These are phyloP conservation scores for Aplysina aerophoba DNA, from an alignment of 37 sponge, comb jelly and placozoan genomes.

Conservation along the genomic window DNA sequence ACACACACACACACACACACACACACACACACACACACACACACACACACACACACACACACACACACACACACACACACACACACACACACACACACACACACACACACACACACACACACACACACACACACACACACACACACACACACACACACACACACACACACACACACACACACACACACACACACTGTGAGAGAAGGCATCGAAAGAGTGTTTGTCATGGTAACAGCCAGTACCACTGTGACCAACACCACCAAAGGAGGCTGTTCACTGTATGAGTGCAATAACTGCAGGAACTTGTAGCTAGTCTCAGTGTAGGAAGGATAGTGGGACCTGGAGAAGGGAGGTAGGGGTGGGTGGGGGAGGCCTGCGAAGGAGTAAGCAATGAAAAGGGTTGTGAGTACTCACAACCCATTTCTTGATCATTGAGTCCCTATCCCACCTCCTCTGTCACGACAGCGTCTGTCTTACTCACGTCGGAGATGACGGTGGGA, in stretches of 20 bases:
- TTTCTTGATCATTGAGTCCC: too few relatives aligned
- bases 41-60: background rate
- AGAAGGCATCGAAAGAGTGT: constrained; percentile 89
- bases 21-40: too few relatives aligned
- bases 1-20: too few relatives aligned
- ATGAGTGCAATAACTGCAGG: constrained; percentile 5
- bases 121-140: too few relatives aligned
- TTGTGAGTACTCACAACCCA: too few relatives aligned
- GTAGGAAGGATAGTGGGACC: too few relatives aligned
- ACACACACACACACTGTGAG: too few relatives aligned
- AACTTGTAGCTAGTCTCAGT: too few relatives aligned
- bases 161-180: constrained; percentile 9
- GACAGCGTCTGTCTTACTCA: constrained; percentile 67
- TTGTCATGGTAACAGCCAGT: constrained; percentile 92
- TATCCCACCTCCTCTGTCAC: constrained; percentile 85
- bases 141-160: constrained; percentile 37
- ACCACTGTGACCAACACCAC: constrained; percentile 98
- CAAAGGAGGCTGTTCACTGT: constrained; percentile 84
- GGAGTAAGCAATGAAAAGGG: background rate
- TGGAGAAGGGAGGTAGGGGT: too few relatives aligned
- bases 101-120: too few relatives aligned
- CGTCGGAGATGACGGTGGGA: constrained; percentile 84
- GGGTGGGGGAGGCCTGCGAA: background rate
- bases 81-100: constrained; percentile 17
- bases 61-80: background rate